Evolutionary conservation across 2,888 invertebrate genomes (phyloP).

Genomic region (Azorinus chamasolen): DNA sequence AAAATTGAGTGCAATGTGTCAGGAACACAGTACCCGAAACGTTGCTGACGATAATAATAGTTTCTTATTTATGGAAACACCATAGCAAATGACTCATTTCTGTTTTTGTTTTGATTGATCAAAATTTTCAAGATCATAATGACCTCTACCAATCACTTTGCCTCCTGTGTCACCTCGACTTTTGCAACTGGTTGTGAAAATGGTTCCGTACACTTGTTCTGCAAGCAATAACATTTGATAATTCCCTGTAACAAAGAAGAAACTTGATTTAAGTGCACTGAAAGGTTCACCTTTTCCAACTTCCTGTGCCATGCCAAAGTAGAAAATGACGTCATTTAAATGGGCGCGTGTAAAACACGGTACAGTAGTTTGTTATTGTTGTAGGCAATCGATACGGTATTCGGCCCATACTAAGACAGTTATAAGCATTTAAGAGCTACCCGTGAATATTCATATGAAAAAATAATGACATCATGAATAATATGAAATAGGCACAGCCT

Average conservation of each 20-base stretch:
- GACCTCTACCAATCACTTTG: slow-evolving; percentile 4
- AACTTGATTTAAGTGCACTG: slow-evolving; percentile 27
- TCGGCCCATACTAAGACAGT: too few relatives aligned
- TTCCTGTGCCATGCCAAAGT: slow-evolving; percentile 65
- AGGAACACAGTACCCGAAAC: too few relatives aligned
- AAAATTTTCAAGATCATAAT: slow-evolving; percentile 1
- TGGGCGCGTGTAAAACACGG: background rate
- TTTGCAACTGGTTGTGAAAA: background rate
- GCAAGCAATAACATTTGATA: background rate
- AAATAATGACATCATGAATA: too few relatives aligned
- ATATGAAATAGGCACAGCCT: too few relatives aligned
- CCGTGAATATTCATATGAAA: too few relatives aligned
- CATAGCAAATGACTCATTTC: slow-evolving; percentile 44
- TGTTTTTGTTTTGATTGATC: slow-evolving; percentile 45
- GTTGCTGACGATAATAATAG: too few relatives aligned
- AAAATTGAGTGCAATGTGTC: too few relatives aligned
- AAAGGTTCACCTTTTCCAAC: slow-evolving; percentile 60
- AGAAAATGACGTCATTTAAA: slow-evolving; percentile 53
- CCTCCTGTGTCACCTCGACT: background rate
- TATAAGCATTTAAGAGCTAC: too few relatives aligned
- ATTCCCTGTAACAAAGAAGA: background rate
- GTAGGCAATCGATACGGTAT: background rate
- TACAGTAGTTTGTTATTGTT: background rate
- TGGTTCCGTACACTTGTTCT: background rate
- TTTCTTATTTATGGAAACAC: slow-evolving; percentile 24